Conservation (phyloP, 2,113 vertebrate genomes). For the Hemiscyllium ocellatum region DNA sequence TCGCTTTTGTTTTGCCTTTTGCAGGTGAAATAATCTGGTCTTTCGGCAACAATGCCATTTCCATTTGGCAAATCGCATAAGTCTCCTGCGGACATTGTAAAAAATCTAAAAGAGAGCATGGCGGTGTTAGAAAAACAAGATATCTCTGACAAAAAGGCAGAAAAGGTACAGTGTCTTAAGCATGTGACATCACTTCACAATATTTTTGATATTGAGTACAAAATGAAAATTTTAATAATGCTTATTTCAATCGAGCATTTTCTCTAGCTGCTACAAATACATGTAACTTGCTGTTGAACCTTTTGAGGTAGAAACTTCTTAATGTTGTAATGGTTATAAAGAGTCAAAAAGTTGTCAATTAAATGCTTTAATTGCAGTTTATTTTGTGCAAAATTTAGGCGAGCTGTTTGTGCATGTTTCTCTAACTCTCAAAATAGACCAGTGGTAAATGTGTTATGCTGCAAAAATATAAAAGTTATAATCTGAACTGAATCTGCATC, state of each 20-base stretch:
- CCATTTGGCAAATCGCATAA: conserved; percentile 95
- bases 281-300: background rate
- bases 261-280: background rate
- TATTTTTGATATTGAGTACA: background rate
- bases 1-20: conserved; percentile 36
- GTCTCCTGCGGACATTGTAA: conserved; percentile 93
- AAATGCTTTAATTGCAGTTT: background rate
- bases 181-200: background rate
- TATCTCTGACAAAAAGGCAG: conserved; percentile 88
- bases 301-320: background rate
- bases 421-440: background rate
- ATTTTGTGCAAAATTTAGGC: background rate
- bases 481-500: background rate
- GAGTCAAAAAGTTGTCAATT: background rate
- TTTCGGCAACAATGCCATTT: conserved; percentile 81
- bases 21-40: conserved; percentile 58
- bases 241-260: background rate
- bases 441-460: background rate
- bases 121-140: conserved; percentile 85
- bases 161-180: conserved; percentile 65
- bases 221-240: background rate
- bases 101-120: conserved; percentile 94
- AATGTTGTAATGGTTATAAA: background rate
- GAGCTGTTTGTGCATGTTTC: background rate
- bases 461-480: background rate